These are phyloP conservation scores for Acanthococcus lagerstroemiae DNA, from an alignment of 2,888 invertebrate genomes.

Conservation along the genomic window DNA sequence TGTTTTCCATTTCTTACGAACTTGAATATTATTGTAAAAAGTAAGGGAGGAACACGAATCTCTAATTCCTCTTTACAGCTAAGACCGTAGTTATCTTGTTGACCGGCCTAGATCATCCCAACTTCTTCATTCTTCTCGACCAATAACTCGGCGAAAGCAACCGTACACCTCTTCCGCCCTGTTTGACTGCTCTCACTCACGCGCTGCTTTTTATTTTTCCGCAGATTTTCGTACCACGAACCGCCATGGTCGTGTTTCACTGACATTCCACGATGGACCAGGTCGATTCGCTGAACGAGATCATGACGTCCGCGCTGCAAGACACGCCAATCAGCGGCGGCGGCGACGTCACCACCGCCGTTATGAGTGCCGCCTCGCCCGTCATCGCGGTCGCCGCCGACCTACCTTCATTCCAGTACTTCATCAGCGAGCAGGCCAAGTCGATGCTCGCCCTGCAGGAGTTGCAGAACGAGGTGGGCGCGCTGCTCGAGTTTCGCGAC, in stretches of 20 bases:
- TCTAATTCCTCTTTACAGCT: no score
- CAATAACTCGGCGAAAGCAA: no score
- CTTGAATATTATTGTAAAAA: no score
- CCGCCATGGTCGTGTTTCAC: neutral
- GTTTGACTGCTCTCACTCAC: no score
- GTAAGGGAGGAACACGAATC: no score
- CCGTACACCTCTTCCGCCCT: no score
- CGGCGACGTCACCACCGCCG: neutral
- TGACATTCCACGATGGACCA: constrained; percentile 13
- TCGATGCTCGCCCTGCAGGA: constrained; percentile 77
- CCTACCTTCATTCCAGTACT: constrained; percentile 66
- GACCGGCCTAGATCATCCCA: no score
- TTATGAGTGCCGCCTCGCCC: neutral
- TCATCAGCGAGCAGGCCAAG: constrained; percentile 81
- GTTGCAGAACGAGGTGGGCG: constrained; percentile 87
- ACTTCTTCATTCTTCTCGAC: no score
- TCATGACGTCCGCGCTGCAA: constrained; percentile 13
- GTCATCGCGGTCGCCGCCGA: constrained; percentile 33
- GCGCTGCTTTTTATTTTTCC: no score
- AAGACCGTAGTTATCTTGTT: no score
- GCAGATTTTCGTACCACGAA: neutral
- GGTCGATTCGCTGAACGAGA: constrained; percentile 16
- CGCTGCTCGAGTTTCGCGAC: constrained; percentile 81
- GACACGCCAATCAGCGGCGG: neutral
- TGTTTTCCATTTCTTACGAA: no score